These are phyloP conservation scores for Drosophila percnosoma DNA, from an alignment of 2,888 invertebrate species.

Conservation along the genomic window DNA sequence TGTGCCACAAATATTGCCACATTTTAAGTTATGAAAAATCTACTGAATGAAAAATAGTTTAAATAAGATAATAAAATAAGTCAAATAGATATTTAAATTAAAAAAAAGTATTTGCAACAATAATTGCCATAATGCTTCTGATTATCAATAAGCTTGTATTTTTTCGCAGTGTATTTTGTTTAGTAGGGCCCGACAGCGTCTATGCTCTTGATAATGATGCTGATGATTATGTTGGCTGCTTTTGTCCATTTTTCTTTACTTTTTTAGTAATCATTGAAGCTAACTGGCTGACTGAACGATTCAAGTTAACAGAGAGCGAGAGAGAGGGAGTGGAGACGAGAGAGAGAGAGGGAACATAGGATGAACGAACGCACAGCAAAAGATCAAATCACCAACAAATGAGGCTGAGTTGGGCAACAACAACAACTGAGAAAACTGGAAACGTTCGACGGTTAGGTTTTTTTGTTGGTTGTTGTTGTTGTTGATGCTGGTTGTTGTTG, in stretches of 20 bases:
- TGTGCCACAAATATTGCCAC: not conserved
- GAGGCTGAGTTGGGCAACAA: slow-evolving; percentile 61
- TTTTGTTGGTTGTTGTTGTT: slow-evolving; percentile 25
- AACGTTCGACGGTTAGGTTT: slow-evolving; percentile 37
- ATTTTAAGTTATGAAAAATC: not conserved
- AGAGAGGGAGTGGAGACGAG: not conserved
- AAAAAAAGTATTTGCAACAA: not conserved
- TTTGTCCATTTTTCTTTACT: slow-evolving; percentile 39
- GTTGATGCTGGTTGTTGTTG: slow-evolving; percentile 11
- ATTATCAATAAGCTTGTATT: not conserved
- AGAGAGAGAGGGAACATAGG: slow-evolving; percentile 18
- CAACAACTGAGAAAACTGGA: slow-evolving; percentile 40
- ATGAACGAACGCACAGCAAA: slow-evolving; percentile 51
- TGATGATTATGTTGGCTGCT: slow-evolving; percentile 69
- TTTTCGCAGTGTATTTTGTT: slow-evolving; percentile 8
- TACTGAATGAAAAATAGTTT: not conserved
- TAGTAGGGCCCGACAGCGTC: slow-evolving; percentile 20
- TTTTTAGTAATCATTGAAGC: slow-evolving; percentile 73
- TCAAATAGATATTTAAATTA: not conserved
- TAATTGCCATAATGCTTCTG: not conserved
- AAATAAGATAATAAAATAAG: not conserved
- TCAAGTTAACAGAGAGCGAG: slow-evolving; percentile 4
- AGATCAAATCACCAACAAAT: slow-evolving; percentile 79
- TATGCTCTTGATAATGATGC: slow-evolving; percentile 54
- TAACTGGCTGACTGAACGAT: slow-evolving; percentile 48